Evolutionary conservation across 2,113 vertebrate genomes (phyloP), one percentile per base, ranked within the genome.

Genomic region (Gymnocephalus cernua): DNA sequence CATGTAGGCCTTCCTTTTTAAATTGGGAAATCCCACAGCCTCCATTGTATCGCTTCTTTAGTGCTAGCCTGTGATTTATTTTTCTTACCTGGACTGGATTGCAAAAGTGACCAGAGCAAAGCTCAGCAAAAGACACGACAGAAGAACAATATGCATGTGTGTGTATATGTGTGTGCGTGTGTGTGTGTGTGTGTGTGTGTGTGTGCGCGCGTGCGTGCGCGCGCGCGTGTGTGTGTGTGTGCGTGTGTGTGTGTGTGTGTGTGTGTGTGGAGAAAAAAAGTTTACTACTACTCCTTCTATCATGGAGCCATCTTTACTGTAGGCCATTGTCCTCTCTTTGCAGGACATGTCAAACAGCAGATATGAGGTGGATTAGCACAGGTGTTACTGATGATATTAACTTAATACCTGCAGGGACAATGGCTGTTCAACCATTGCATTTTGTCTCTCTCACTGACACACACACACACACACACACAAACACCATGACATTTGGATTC

Each of bases 401-500:
- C 38, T 11, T 11, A 11, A 41, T 41, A 11, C 38, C 38, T 41
- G 38, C 3, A 10, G 38, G 38, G 38, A 41, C 38, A 41, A 41
- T 41, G 38, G 38, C 2, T 0, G 10, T 41, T 41, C 38, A 41
- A 41, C 38, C 38, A 41, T 41, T 41, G 38, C 38, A 41, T 41
- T 41, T 41, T 41, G 10, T 41, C 38, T 41, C 38, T 3, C 38
- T 11, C 9, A 32, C 32, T 0, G 0, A 32, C 67, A 83, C 38
- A 3, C 44, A 44, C 44, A 13, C 5, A 48, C 18, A 48, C 47
- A 38, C 14, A 53, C 66, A 65, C 16, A 69, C 75, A 68, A 71
- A 69, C 85, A 80, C 63, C 18, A 35, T 73, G 79, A 62, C 83
- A 86, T 88, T 86, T 87, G 78, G 85, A 86, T 85, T 87, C 81